Percentiles rank a stretch among this genome's conserved stretches.
These are phyloP conservation scores for Heliconius aoede DNA, from an alignment of 2,888 invertebrate genomes.

Conservation along the genomic window DNA sequence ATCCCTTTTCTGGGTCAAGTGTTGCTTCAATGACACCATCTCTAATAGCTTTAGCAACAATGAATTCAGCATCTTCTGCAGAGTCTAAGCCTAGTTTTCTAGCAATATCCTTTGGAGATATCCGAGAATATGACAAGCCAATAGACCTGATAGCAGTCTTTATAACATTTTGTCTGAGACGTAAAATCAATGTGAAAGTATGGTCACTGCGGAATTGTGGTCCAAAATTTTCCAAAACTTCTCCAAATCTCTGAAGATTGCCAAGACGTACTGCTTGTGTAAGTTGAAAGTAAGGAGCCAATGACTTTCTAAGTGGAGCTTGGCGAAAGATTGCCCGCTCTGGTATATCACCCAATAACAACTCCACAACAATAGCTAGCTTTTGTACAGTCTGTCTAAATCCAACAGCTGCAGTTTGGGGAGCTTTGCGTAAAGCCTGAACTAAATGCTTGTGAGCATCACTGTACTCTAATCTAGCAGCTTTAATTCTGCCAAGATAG, in stretches of 20 bases:
- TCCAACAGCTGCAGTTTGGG: slow-evolving; percentile 98
- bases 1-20: slow-evolving; percentile 96
- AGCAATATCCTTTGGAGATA: slow-evolving; percentile 97
- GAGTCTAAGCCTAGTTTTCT: slow-evolving; percentile 96
- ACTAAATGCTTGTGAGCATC: slow-evolving; percentile 98
- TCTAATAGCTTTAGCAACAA: slow-evolving; percentile 98
- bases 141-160: slow-evolving; percentile 99
- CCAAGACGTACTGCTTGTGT: slow-evolving; percentile 98
- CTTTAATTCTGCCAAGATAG: slow-evolving; percentile 98
- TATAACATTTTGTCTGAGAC: slow-evolving; percentile 98
- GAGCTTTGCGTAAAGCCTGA: slow-evolving; percentile 97
- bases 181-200: slow-evolving; percentile 97
- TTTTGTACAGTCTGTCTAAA: slow-evolving; percentile 99
- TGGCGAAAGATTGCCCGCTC: slow-evolving; percentile 97
- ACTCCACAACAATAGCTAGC: slow-evolving; percentile 96
- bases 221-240: slow-evolving; percentile 95
- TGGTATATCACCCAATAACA: slow-evolving; percentile 98
- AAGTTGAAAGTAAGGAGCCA: slow-evolving; percentile 98
- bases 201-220: slow-evolving; percentile 96
- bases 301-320: slow-evolving; percentile 92
- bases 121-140: slow-evolving; percentile 97
- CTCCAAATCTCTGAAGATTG: slow-evolving; percentile 96
- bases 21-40: slow-evolving; percentile 99
- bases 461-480: slow-evolving; percentile 98
- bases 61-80: slow-evolving; percentile 99